phyloP scores from a whole-genome alignment of 2,888 invertebrate genomes.

The Rambutsinella grinnellia region DNA sequence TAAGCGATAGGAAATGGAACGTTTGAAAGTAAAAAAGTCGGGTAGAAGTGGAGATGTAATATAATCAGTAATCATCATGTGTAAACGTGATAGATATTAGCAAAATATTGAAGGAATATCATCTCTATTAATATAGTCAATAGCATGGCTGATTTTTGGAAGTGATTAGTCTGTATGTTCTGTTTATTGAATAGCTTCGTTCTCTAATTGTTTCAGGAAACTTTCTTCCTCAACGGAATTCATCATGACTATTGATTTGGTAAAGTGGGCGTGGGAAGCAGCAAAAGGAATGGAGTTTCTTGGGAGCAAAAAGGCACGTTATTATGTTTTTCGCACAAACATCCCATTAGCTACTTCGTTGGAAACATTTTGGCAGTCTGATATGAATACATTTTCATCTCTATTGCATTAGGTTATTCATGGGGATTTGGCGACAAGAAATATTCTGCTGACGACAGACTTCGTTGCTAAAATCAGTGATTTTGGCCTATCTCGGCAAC shows the following conservation, averaged over 20 bases:
- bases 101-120: too few species aligned
- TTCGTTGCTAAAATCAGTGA: constrained; percentile 53
- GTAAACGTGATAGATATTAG: too few species aligned
- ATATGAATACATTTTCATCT: neutral
- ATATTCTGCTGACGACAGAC: constrained; percentile 49
- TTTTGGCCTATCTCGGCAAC: constrained; percentile 54
- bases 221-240: constrained; percentile 32
- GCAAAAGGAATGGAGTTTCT: constrained; percentile 58
- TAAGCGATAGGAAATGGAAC: too few species aligned
- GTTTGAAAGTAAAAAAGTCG: too few species aligned
- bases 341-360: neutral
- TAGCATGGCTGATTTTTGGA: too few species aligned
- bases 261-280: constrained; percentile 56
- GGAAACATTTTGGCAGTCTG: too few species aligned
- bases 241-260: constrained; percentile 47
- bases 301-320: constrained; percentile 53
- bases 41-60: too few species aligned
- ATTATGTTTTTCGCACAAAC: too few species aligned
- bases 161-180: neutral
- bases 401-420: constrained; percentile 44
- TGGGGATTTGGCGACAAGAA: constrained; percentile 53
- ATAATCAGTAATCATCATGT: too few species aligned
- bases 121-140: too few species aligned
- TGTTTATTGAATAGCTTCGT: neutral
- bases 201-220: constrained; percentile 15